These are phyloP conservation scores for Ceratosolen fusciceps DNA, from an alignment of 1,140 invertebrate species.

Conservation along the genomic window DNA sequence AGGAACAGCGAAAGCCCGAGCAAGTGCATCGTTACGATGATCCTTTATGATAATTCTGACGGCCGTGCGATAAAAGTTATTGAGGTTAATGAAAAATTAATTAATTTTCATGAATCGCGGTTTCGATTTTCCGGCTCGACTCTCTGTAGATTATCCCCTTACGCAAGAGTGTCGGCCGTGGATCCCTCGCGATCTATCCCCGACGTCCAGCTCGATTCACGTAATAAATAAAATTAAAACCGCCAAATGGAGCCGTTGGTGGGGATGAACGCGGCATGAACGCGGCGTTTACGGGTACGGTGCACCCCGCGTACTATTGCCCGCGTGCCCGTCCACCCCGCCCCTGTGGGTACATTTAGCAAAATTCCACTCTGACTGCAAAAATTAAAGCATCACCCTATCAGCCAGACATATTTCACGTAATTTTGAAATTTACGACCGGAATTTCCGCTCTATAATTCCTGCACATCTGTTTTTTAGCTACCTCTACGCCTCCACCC, in stretches of 20 bases:
- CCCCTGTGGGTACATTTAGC: background rate
- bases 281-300: slow-evolving; percentile 24
- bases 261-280: background rate
- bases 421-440: background rate
- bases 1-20: too few species aligned
- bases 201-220: background rate
- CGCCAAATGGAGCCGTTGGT: background rate
- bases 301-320: background rate
- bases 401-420: background rate
- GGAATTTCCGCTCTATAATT: background rate
- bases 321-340: background rate
- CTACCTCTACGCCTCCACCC: too few species aligned
- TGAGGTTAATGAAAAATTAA: slow-evolving; percentile 44
- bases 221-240: slow-evolving; percentile 47
- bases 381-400: background rate
- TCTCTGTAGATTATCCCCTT: slow-evolving; percentile 16
- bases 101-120: slow-evolving; percentile 35
- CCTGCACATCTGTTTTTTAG: too few species aligned
- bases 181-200: background rate
- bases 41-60: slow-evolving; percentile 25
- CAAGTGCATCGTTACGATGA: background rate
- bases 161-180: slow-evolving; percentile 6
- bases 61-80: slow-evolving; percentile 26
- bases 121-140: background rate
- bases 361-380: background rate